These are phyloP conservation scores for Selene dorsalis DNA, from an alignment of 2,797 vertebrate genomes.

Conservation along the genomic window DNA sequence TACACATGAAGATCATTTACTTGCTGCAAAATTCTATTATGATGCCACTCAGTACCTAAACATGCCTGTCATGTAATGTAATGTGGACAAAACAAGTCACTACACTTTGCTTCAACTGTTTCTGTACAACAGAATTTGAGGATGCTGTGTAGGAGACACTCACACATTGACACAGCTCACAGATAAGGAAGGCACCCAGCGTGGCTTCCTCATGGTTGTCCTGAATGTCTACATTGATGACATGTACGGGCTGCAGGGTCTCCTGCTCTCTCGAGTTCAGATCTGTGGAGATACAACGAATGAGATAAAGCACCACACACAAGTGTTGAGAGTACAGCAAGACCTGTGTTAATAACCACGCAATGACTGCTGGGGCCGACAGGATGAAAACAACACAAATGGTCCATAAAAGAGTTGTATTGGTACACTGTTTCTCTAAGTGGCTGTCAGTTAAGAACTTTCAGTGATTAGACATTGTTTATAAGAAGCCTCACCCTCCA, in stretches of 20 bases:
- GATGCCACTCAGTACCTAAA: neutral
- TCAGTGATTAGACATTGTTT: neutral
- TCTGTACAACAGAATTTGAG: neutral
- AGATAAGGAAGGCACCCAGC: constrained; percentile 98
- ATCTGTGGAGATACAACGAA: constrained; percentile 80
- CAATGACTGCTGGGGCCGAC: neutral
- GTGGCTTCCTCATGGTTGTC: constrained; percentile 99
- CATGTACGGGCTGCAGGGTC: constrained; percentile 95
- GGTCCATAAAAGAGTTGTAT: fast-evolving
- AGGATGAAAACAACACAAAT: neutral
- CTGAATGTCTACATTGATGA: constrained; percentile 99
- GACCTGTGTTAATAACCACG: neutral
- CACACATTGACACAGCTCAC: constrained; percentile 99
- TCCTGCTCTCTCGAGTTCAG: constrained; percentile 97
- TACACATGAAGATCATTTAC: neutral
- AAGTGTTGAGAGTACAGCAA: neutral
- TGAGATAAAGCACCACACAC: neutral
- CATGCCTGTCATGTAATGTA: neutral
- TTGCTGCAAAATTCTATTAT: neutral
- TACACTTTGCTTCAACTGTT: neutral
- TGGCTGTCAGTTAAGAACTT: neutral
- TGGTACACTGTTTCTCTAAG: neutral
- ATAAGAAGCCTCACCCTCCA: constrained; percentile 91
- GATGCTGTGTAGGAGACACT: constrained; percentile 80
- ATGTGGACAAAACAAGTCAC: neutral